Conservation (phyloP, 2,113 vertebrate genomes). For the Mirza zaza region DNA sequence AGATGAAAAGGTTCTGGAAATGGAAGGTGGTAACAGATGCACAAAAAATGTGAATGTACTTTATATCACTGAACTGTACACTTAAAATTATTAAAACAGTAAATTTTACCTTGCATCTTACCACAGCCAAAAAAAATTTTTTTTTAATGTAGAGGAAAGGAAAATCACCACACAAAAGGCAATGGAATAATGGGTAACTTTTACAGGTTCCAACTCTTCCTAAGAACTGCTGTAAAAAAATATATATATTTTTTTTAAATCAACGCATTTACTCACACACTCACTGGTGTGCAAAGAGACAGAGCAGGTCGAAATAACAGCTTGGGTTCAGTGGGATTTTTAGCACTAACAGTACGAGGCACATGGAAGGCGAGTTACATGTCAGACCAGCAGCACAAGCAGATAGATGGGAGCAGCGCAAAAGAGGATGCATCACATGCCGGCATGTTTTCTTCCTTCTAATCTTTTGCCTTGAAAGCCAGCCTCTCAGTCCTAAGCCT, state of each 20-base stretch:
- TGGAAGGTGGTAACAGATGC: no score
- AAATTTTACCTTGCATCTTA: background rate
- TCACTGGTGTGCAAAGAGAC: background rate
- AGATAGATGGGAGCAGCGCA: background rate
- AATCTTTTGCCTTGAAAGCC: constrained; percentile 8
- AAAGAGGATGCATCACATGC: background rate
- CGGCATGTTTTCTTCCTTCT: background rate
- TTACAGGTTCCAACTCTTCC: background rate
- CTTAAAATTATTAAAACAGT: background rate
- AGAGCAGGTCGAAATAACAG: background rate
- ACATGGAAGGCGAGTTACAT: background rate
- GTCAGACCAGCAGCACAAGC: background rate
- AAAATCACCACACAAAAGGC: background rate
- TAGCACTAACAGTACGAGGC: background rate
- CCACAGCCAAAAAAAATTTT: background rate
- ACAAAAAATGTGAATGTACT: background rate
- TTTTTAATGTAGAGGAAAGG: background rate
- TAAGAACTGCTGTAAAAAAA: background rate
- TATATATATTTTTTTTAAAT: background rate
- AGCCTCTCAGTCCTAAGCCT: background rate
- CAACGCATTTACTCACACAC: background rate
- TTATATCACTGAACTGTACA: background rate
- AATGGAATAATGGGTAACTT: background rate
- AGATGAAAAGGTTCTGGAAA: background rate
- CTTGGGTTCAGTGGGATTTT: background rate